Percentiles rank a stretch among this genome's conserved stretches.
Evolutionary conservation across 2,797 vertebrate genomes (phyloP).

Genomic region (Pangasius djambal): DNA sequence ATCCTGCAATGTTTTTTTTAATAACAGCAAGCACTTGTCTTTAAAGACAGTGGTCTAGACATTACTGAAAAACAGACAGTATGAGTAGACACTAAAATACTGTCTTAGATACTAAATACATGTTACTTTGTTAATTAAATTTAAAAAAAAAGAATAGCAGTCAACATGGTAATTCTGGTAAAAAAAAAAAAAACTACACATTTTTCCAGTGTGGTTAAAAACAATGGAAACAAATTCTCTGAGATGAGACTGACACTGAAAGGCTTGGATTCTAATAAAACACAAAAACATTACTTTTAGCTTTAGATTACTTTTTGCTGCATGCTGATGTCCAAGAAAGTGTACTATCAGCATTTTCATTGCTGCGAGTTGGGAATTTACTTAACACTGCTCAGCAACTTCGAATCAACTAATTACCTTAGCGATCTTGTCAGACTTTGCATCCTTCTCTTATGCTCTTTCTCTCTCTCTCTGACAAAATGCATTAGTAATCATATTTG

Average conservation of each 20-base stretch:
- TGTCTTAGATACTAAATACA: neutral
- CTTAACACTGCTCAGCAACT: constrained; percentile 18
- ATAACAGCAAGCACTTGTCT: neutral
- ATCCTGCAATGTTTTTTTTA: neutral
- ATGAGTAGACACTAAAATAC: neutral
- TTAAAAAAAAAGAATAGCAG: neutral
- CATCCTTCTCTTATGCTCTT: neutral
- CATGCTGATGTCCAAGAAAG: neutral
- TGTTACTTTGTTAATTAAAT: neutral
- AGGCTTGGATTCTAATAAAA: neutral
- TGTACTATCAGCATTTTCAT: neutral
- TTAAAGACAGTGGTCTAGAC: neutral
- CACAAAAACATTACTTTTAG: neutral
- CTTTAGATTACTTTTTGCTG: neutral
- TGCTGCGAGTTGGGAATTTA: constrained; percentile 2
- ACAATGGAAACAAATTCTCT: neutral
- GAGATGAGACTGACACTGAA: neutral
- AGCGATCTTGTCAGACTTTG: neutral
- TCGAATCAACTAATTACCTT: neutral
- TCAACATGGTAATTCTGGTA: neutral
- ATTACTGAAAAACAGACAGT: neutral
- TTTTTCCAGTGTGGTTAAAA: neutral
- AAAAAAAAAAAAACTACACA: neutral
- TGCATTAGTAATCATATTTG: neutral
- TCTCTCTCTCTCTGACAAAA: too few species aligned